A percentile compares a stretch with the other conserved stretches of the same genome.
Conservation (phyloP, 2,113 vertebrate genomes). For the Pholis gunnellus region DNA sequence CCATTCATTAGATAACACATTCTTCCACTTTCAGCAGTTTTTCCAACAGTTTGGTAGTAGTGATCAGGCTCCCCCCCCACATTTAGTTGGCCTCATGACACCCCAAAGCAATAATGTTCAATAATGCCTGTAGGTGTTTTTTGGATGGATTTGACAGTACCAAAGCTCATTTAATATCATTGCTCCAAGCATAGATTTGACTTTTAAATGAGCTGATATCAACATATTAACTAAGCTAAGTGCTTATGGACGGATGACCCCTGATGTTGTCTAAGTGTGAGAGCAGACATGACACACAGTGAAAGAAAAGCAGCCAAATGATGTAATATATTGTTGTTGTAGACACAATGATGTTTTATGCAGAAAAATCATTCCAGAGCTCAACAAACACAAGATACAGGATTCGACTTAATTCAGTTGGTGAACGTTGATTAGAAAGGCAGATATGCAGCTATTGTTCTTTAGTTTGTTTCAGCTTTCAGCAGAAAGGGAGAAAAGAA, state of each 20-base stretch:
- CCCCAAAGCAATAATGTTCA: neutral
- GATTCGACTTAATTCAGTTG: neutral
- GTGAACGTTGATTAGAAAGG: neutral
- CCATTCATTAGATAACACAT: neutral
- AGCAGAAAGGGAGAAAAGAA: too few relatives aligned
- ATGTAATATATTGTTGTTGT: neutral
- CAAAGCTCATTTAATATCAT: neutral
- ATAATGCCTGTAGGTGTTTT: neutral
- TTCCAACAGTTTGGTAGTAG: too few relatives aligned
- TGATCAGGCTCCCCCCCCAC: neutral
- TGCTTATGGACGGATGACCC: neutral
- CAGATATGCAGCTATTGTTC: neutral
- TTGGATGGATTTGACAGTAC: neutral
- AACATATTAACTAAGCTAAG: neutral
- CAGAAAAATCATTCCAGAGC: too few relatives aligned
- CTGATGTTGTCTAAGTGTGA: neutral
- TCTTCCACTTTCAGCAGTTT: neutral
- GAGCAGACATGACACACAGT: neutral
- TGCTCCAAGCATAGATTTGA: neutral
- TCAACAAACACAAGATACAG: neutral
- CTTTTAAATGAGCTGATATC: neutral
- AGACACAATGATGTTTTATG: neutral
- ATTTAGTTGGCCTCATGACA: neutral
- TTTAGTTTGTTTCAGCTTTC: too few relatives aligned
- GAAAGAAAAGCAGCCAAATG: neutral